Evolutionary conservation across 2,888 invertebrate genomes (phyloP), one percentile per base, ranked within the genome.

Genomic region (Hedya salicella): DNA sequence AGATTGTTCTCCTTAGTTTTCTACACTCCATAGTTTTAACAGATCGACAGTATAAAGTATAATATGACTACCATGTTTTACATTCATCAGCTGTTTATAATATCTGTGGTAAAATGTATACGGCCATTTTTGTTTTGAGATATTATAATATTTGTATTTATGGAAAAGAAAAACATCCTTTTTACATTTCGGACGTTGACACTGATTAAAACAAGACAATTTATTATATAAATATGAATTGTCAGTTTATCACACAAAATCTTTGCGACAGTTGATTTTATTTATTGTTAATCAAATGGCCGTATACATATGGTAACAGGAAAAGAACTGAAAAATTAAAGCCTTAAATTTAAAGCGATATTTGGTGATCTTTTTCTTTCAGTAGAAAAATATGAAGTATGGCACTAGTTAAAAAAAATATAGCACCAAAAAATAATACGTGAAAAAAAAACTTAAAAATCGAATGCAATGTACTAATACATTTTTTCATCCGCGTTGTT

Each of bases 281-380:
- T 44, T 1, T n/a, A 25, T 17, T 42, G n/a, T 30, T n/a, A 17
- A 30, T 0, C 0, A 57, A 57, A 57, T 46, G 54, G 46, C 14
- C 59, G 49, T 60, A 68, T 49, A 52, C 36, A 36, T 52, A 63
- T 4, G 14, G 17, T 39, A 14, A 63, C 17, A 46, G 49, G 49
- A 60, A 30, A 64, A 68, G 16, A 64, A 60, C 61, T 36, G 65
- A 50, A 42, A 67, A 53, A 61, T 68, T 68, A 65, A 68, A 68
- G 68, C 68, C 50, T 50, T 65, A 56, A 5, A 49, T 25, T 65
- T 68, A 68, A 68, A 68, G 68, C 68, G 14, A 60, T 68, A 59
- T 67, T 68, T 65, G 68, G 60, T 65, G 60, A 65, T 65, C 14
- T 54, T 30, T 54, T 63, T 62, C 21, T 56, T 30, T 25, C 14